Percentiles rank a stretch among this genome's conserved stretches.
phyloP scores from a whole-genome alignment of 2,888 invertebrate species.

The Drosophila flavopinicola region DNA sequence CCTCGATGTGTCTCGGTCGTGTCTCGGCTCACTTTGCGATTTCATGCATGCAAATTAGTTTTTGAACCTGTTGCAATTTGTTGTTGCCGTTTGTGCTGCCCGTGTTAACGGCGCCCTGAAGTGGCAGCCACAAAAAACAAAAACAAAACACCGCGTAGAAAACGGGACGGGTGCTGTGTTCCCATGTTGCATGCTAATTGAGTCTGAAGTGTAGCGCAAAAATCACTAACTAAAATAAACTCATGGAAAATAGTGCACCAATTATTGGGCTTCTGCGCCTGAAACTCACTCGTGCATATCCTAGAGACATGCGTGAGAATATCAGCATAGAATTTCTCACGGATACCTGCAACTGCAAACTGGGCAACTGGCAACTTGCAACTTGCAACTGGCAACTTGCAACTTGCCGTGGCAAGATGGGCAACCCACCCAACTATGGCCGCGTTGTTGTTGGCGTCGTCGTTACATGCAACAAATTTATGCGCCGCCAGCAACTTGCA shows the following conservation, averaged over 20 bases:
- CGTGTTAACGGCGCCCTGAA: slow-evolving; percentile 51
- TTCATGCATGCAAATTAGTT: slow-evolving; percentile 79
- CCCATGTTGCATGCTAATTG: slow-evolving; percentile 69
- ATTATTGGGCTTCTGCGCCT: slow-evolving; percentile 51
- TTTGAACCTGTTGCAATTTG: slow-evolving; percentile 78
- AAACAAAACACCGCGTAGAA: too few species aligned
- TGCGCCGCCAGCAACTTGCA: slow-evolving; percentile 52
- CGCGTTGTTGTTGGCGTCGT: slow-evolving; percentile 34
- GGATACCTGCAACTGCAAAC: slow-evolving; percentile 33
- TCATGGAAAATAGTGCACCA: slow-evolving; percentile 74
- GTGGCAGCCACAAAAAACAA: slow-evolving; percentile 30
- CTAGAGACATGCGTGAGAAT: slow-evolving; percentile 83
- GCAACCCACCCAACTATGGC: slow-evolving; percentile 30
- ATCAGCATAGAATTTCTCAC: slow-evolving; percentile 73
- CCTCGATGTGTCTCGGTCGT: slow-evolving; percentile 66
- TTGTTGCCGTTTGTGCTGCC: slow-evolving; percentile 11
- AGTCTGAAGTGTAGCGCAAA: slow-evolving; percentile 43
- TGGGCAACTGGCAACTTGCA: neutral
- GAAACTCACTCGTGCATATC: slow-evolving; percentile 81
- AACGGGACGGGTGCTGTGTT: slow-evolving; percentile 25
- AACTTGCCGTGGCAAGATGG: slow-evolving; percentile 1
- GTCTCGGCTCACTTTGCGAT: slow-evolving; percentile 65
- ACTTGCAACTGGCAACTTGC: neutral
- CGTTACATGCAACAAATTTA: slow-evolving; percentile 67
- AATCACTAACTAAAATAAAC: slow-evolving; percentile 52